A percentile compares a stretch with the other conserved stretches of the same genome.
These are phyloP conservation scores for Callosobruchus maculatus DNA, from an alignment of 2,888 invertebrate species.

Conservation along the genomic window DNA sequence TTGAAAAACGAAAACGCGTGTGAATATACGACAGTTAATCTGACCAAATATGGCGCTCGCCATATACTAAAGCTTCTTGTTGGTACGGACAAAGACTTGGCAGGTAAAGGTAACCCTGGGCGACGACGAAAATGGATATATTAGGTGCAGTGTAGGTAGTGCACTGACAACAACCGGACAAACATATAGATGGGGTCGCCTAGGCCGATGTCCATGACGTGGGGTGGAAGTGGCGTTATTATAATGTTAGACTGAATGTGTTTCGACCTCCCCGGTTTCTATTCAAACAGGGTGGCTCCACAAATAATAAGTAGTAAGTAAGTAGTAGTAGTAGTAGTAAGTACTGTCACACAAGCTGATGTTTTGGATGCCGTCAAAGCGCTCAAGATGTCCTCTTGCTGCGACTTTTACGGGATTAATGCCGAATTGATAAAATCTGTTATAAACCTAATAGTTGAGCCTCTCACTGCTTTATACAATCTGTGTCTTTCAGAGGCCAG, in stretches of 20 bases:
- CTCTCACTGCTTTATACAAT: too few relatives aligned
- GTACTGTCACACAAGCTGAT: too few relatives aligned
- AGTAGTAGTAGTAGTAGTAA: too few relatives aligned
- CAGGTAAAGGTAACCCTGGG: background rate
- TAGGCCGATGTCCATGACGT: background rate
- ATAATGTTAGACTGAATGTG: background rate
- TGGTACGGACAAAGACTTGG: background rate
- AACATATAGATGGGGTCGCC: background rate
- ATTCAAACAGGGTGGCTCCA: background rate
- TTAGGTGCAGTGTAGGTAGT: background rate
- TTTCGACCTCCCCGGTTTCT: background rate
- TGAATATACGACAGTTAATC: background rate
- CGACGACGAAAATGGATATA: background rate
- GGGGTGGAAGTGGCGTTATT: background rate
- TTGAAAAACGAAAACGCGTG: background rate
- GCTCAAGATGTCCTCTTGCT: too few relatives aligned
- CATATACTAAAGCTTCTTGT: background rate
- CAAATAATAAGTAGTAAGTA: too few relatives aligned
- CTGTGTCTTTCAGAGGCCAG: too few relatives aligned
- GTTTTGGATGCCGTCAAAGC: too few relatives aligned
- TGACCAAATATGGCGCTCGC: background rate
- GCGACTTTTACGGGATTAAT: too few relatives aligned
- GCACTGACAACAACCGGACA: background rate
- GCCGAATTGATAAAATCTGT: too few relatives aligned
- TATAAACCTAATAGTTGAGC: too few relatives aligned